Evolutionary conservation across 30 jellyfish, hydroid and myxozoan species (phyloP), one percentile per base, ranked within the genome.

Genomic region (Cassiopea xamachana): DNA sequence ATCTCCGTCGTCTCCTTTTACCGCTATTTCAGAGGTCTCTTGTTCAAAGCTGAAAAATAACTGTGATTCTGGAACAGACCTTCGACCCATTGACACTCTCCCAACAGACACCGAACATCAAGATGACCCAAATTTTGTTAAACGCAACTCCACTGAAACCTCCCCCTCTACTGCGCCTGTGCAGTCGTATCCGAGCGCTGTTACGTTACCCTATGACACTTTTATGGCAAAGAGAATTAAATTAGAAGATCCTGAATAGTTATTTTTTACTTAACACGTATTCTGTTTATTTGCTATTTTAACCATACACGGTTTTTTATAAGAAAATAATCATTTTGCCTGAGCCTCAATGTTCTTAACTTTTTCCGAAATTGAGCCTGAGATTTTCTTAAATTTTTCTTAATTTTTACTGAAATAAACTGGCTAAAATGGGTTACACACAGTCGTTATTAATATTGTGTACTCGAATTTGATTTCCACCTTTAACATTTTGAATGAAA

Each of bases 121-220:
- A 43, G 60, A 78, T 48, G 59, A 59, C 15, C 76, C 49, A 48
- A 51, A 17, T 2, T 78, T 78, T 60, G 49, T n/a, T 55, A 55
- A 44, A 27, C 39, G 39, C 39, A 27, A 27, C 16, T 19, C 69
- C 8, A 15, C 73, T n/a, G 46, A 43, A 17, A 7, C 45, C 12
- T 50, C 75, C 1, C 51, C 87, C 6, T 39, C 64, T 12, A 6
- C 69, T 45, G 39, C 46, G 51, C 6, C 87, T 27, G 39, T 27
- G n/a, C 60, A 59, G 18, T 78, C 87, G 75, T 78, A 78, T 49
- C 87, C 87, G 46, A 78, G 87, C 75, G 49, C 87, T 5, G 75
- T 78, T 50, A 39, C 46, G 46, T 50, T 78, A 15, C 15, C 58
- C 10, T 10, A 58, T 78, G 73, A 50, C 15, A 44, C 15, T 16